Evolutionary conservation across 2,797 vertebrate species (phyloP).

Genomic region (Phoxinus dragarum): DNA sequence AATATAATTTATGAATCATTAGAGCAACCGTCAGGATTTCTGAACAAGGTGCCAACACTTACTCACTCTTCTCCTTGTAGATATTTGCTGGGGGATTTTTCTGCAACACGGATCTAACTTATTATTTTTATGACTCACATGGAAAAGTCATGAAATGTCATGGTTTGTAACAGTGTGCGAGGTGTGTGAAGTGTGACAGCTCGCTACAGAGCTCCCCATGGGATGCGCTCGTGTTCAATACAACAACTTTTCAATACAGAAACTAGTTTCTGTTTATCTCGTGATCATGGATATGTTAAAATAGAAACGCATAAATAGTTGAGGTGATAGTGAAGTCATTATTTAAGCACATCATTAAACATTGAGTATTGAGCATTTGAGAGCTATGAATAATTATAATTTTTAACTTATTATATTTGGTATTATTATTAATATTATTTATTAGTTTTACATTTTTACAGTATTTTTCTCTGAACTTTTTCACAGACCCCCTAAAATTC

Average conservation of each 20-base stretch:
- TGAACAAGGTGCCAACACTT: constrained; percentile 60
- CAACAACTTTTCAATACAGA: neutral
- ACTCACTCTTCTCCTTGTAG: constrained; percentile 69
- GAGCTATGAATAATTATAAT: neutral
- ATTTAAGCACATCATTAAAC: neutral
- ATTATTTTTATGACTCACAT: constrained; percentile 66
- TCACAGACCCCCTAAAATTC: too few species aligned
- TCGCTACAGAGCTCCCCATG: constrained; percentile 54
- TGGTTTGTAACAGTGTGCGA: constrained; percentile 61
- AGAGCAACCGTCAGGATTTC: constrained; percentile 63
- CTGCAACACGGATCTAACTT: constrained; percentile 65
- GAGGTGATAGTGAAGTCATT: neutral
- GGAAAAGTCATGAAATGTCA: constrained; percentile 54
- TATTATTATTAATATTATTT: too few species aligned
- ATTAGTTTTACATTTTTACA: too few species aligned
- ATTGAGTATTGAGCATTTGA: neutral
- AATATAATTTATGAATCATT: constrained; percentile 68
- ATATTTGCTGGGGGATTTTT: constrained; percentile 63
- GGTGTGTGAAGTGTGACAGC: constrained; percentile 63
- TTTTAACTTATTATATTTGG: too few species aligned
- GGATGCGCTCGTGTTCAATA: neutral
- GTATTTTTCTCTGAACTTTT: too few species aligned
- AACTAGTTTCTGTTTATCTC: neutral
- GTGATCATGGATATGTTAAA: neutral
- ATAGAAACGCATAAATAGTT: neutral